A percentile compares a stretch with the other conserved stretches of the same genome.
Evolutionary conservation across 1,140 invertebrate species (phyloP).

Genomic region (Zaprionus africanus): DNA sequence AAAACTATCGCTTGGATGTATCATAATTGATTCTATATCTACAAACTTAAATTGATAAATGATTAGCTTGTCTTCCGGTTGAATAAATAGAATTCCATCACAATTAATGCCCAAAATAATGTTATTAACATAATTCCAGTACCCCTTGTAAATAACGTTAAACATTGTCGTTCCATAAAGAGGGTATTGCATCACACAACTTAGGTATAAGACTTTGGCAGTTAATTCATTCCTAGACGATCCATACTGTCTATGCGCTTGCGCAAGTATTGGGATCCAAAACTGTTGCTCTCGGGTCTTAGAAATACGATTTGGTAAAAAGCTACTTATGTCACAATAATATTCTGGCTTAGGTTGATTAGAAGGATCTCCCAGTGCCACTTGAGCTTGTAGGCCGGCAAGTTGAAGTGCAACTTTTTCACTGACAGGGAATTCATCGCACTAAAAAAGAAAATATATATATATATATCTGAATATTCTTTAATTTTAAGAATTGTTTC

Average conservation of each 20-base stretch:
- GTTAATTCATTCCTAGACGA: slow-evolving; percentile 95
- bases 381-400: slow-evolving; percentile 96
- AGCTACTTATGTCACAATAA: slow-evolving; percentile 92
- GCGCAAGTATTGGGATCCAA: slow-evolving; percentile 94
- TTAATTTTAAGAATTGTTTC: background rate
- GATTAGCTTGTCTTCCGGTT: slow-evolving; percentile 95
- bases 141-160: slow-evolving; percentile 95
- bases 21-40: slow-evolving; percentile 95
- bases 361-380: slow-evolving; percentile 93
- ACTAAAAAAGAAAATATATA: slow-evolving; percentile 85
- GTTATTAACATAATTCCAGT: slow-evolving; percentile 93
- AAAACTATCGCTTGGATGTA: slow-evolving; percentile 96
- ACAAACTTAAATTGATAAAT: slow-evolving; percentile 94
- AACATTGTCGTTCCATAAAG: slow-evolving; percentile 97
- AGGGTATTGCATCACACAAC: slow-evolving; percentile 98
- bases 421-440: slow-evolving; percentile 97
- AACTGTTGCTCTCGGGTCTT: slow-evolving; percentile 90
- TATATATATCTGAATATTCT: background rate
- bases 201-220: slow-evolving; percentile 96
- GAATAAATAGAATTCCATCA: slow-evolving; percentile 94
- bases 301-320: slow-evolving; percentile 91
- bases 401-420: slow-evolving; percentile 97
- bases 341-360: slow-evolving; percentile 87
- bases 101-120: slow-evolving; percentile 92
- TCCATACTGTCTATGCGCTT: slow-evolving; percentile 95